Base-by-base conservation (phyloP, 2,888 invertebrate genomes). In the Oxystoma pomonae region DNA sequence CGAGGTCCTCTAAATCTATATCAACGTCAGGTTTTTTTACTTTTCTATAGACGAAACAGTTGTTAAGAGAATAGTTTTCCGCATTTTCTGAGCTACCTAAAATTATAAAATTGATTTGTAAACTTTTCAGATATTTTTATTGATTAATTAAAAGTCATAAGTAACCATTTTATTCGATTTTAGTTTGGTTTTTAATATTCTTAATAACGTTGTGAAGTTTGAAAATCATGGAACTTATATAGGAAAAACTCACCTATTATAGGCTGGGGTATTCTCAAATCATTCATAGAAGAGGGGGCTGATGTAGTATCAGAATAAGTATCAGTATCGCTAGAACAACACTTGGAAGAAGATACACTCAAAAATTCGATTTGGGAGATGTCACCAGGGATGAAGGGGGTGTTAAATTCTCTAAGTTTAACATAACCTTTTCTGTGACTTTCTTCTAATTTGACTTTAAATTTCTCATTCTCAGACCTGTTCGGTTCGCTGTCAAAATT, bases 401-500 rank as follows among this genome's bases (percentile, higher is more conserved):
- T 35, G 55, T 59, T 66, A 0, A 66, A 20, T 55, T 68, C 65
- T 56, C 62, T 64, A n/a, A 72, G 60, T 70, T 84, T 84, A 1
- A 86, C 81, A 69, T 82, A 88, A 52, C 88, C 73, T 63, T 63
- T 68, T 60, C 67, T 69, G 61, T 55, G 67, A 65, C 68, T 68
- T 58, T 71, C 69, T 65, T 73, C 71, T 16, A 70, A 60, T 62
- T 65, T 67, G 0, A 71, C 71, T 20, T 66, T 63, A n/a, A 67
- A 65, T 57, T 62, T 67, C n/a, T 56, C 35, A 7, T 35, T 35
- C 3, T 35, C 35, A 57, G 1, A n/a, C 51, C 21, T 64, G 20
- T 73, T 35, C 35, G 3, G 35, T 35, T 35, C 35, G 3, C 85
- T 87, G 3, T 35, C 35, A 9, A 58, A 16, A 17, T 22, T n/a